Evolutionary conservation across 2,888 invertebrate genomes (phyloP).

Genomic region (Ceramica pisi): DNA sequence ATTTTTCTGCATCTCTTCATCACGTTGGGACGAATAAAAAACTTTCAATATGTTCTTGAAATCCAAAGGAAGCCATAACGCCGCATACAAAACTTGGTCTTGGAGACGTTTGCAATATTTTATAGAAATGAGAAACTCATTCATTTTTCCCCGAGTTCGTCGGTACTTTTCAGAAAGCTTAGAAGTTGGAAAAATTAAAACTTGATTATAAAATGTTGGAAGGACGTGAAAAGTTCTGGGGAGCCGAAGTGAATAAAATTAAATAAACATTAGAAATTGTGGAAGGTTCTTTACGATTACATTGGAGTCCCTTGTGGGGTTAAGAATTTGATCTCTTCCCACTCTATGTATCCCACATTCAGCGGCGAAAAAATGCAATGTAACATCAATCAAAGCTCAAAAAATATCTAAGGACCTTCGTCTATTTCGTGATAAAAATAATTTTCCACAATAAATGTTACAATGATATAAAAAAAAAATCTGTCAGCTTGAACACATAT

Average conservation of each 20-base stretch:
- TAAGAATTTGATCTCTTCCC: neutral
- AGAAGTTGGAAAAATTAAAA: conserved; percentile 49
- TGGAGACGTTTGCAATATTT: conserved; percentile 44
- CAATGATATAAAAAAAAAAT: neutral
- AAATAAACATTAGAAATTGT: conserved; percentile 41
- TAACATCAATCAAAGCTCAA: conserved; percentile 5
- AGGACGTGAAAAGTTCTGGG: conserved; percentile 37
- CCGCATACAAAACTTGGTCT: conserved; percentile 31
- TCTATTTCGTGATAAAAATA: neutral
- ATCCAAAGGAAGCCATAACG: conserved; percentile 13
- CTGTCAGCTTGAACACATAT: neutral
- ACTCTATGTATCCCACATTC: too few species aligned
- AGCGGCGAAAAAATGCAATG: neutral
- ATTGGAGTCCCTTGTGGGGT: conserved; percentile 12
- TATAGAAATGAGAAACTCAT: conserved; percentile 54
- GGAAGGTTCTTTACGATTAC: conserved; percentile 23
- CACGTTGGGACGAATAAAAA: conserved; percentile 12
- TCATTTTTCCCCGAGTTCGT: conserved; percentile 38
- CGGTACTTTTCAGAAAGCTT: conserved; percentile 43
- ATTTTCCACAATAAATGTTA: neutral
- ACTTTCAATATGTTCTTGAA: conserved; percentile 34
- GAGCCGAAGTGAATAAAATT: conserved; percentile 41
- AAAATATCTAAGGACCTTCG: neutral
- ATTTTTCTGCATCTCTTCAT: neutral
- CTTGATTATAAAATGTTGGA: conserved; percentile 50